Base-by-base conservation (phyloP, 2,113 vertebrate genomes). In the Steatornis caripensis region DNA sequence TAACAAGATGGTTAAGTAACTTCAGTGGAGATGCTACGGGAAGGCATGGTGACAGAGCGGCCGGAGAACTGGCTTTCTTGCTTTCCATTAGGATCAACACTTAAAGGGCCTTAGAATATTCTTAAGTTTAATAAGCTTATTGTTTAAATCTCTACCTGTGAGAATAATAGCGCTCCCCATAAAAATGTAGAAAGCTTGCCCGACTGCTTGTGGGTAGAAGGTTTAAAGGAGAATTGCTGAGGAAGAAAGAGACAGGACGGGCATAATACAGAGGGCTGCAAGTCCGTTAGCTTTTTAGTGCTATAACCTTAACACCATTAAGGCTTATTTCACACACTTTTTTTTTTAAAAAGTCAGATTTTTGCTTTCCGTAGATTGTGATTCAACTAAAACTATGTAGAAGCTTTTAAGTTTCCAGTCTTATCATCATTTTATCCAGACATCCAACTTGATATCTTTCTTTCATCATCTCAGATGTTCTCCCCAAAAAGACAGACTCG, bases 361-460 rank as follows among this genome's bases (percentile, higher is more conserved):
- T 87, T 76, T 92, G 53, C 77, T 72, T 41, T 57, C 70, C 5
- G 1, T 71, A 76, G n/a, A 48, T 48, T 30, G 26, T 6, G 22
- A 71, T 84, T 79, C n/a, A 84, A 36, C 15, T 82, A 72, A 89
- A 91, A 76, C 45, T 43, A 74, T 3, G 16, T 11, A 46, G 61
- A 85, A 87, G 57, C 62, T 84, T 91, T 87, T 36, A 87, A 54
- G 48, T 92, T 95, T 91, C 57, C n/a, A 66, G 30, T 32, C 80
- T 58, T 62, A 77, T 49, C n/a, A 91, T 48, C 1, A 27, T 68
- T 91, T 94, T 85, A 95, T 74, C 87, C 53, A 80, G 41, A 82
- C 70, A 94, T 91, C 45, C 54, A 96, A 82, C 90, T 79, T 89
- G 20, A 84, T 95, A 84, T 95, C 88, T 94, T 51, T 49, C 72